Percentiles rank a stretch among this genome's conserved stretches.
phyloP scores from a whole-genome alignment of 2,797 vertebrate genomes.

The Pangasius mekongensis region DNA sequence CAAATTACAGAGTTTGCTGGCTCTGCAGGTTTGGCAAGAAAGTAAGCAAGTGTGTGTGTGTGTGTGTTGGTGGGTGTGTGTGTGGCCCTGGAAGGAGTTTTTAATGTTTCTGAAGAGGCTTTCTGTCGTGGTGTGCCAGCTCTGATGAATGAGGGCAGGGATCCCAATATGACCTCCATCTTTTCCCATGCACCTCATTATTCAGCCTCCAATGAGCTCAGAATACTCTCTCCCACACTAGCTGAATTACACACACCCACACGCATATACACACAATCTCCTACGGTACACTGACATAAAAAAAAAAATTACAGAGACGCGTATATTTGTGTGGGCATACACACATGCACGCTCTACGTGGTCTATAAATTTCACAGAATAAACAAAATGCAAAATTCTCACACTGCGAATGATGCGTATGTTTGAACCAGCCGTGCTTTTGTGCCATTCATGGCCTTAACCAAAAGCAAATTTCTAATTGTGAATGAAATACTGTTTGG shows the following conservation, averaged over 20 bases:
- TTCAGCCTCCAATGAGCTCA: conserved; percentile 54
- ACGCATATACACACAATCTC: neutral
- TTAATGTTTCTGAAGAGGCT: conserved; percentile 61
- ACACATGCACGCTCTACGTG: neutral
- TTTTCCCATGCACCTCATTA: conserved; percentile 62
- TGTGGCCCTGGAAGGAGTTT: conserved; percentile 61
- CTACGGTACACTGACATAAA: neutral
- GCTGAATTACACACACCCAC: conserved; percentile 33
- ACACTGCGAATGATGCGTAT: neutral
- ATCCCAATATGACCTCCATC: conserved; percentile 60
- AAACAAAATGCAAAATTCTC: neutral
- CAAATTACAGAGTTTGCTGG: conserved; percentile 57
- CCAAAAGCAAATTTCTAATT: neutral
- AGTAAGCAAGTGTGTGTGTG: conserved; percentile 36
- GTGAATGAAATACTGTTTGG: conserved; percentile 2
- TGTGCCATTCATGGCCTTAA: neutral
- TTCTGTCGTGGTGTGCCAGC: conserved; percentile 57
- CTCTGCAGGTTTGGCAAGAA: conserved; percentile 55
- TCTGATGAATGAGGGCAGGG: conserved; percentile 62
- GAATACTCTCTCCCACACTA: conserved; percentile 43
- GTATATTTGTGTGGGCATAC: conserved; percentile 22
- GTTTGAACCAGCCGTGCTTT: neutral
- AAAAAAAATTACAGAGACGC: conserved; percentile 3
- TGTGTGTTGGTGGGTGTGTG: conserved; percentile 38
- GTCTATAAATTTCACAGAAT: neutral